phyloP scores from a whole-genome alignment of 1,140 invertebrate species.

The Pachyrhynchus sulphureomaculatus region DNA sequence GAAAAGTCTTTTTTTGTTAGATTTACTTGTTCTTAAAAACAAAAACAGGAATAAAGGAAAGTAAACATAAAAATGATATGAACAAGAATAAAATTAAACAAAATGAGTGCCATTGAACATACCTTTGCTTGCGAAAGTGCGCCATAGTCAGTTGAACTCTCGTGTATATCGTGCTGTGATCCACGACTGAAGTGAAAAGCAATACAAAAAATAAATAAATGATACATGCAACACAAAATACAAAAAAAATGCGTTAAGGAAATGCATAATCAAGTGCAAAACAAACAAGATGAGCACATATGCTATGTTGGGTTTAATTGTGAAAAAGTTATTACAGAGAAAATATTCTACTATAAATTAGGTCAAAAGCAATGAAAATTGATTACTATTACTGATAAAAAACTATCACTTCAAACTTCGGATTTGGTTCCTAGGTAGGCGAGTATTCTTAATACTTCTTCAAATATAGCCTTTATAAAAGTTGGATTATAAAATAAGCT shows the following conservation, averaged over 20 bases:
- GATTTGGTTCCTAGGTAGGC: too few relatives aligned
- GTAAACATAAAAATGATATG: slow-evolving; percentile 18
- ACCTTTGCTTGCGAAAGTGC: slow-evolving; percentile 66
- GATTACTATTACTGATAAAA: slow-evolving; percentile 28
- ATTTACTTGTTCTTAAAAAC: too few relatives aligned
- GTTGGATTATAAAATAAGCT: too few relatives aligned
- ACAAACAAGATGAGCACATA: neutral
- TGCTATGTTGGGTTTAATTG: too few relatives aligned
- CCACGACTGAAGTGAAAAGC: slow-evolving; percentile 56
- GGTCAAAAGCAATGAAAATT: slow-evolving; percentile 17
- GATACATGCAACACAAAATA: slow-evolving; percentile 31
- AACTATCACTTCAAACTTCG: too few relatives aligned
- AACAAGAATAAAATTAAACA: slow-evolving; percentile 5
- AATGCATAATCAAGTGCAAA: neutral
- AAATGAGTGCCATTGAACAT: slow-evolving; percentile 41
- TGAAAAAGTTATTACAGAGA: too few relatives aligned
- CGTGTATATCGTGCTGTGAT: slow-evolving; percentile 68
- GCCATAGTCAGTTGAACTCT: slow-evolving; percentile 65
- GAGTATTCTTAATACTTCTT: too few relatives aligned
- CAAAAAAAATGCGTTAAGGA: neutral
- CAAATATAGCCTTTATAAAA: too few relatives aligned
- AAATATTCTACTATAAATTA: too few relatives aligned
- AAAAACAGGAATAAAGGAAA: too few relatives aligned
- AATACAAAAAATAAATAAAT: slow-evolving; percentile 34
- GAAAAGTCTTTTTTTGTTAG: too few relatives aligned